Base-by-base conservation (phyloP, 2,113 vertebrate genomes). In the Ahaetulla prasina region DNA sequence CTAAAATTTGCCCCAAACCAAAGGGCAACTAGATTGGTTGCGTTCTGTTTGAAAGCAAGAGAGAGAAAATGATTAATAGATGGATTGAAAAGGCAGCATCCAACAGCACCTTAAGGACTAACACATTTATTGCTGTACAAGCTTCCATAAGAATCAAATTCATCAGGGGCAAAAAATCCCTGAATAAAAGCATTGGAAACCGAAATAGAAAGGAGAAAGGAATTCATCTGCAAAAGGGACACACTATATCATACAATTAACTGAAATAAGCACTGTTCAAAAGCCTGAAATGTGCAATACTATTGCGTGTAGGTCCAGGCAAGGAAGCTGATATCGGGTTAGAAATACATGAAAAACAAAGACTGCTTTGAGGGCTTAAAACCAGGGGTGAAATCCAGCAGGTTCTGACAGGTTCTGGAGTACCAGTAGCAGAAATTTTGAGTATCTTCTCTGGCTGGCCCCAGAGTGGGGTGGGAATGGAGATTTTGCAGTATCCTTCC, bases 131-230 rank as follows among this genome's bases (percentile, higher is more conserved):
- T 90, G 89, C 49, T 53, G n/a, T 50, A 80, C 22, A 80, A 52
- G 47, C 63, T 90, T 80, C 8, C n/a, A 90, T 90, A 80, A 90
- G 49, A 90, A 35, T 43, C 89, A 52, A 80, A 90, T 80, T 90
- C 43, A 90, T 80, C 63, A 90, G 63, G 20, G 52, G 63, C 89
- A 53, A 53, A 35, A 22, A 49, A 89, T 23, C n/a, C 45, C 45
- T 14, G 18, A 90, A 74, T 35, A 52, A 74, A 35, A 4, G 11
- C 50, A 74, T 23, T 68, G 30, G 60, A 90, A 74, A 52, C 30
- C 2, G 2, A 68, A 50, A 57, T 14, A 57, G 35, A 63, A 27
- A 63, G 20, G 35, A 20, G 18, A 80, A 39, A 80, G 45, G 45
- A 30, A 63, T 39, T 23, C 53, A 55, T n/a, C 30, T 54, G 16